Evolutionary conservation across 1,140 invertebrate genomes (phyloP).

Genomic region (Mycetomoellerius zeteki): DNA sequence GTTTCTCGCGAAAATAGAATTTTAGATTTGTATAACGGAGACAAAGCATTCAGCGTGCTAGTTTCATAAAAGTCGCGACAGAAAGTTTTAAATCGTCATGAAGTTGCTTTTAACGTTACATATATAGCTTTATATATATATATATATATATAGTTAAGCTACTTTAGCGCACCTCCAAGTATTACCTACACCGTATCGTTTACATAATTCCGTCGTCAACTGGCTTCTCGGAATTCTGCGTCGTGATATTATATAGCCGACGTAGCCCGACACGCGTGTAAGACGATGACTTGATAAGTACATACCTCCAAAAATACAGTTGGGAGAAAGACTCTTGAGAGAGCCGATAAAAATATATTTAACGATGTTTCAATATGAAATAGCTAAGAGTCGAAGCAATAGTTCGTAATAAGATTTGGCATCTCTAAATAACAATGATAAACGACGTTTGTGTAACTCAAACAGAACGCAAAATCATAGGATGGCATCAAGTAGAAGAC

Average conservation of each 20-base stretch:
- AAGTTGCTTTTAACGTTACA: conserved; percentile 34
- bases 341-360: background rate
- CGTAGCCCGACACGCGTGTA: background rate
- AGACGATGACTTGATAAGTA: conserved; percentile 51
- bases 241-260: conserved; percentile 1
- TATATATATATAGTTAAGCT: background rate
- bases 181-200: conserved; percentile 43
- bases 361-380: background rate
- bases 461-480: too few species aligned
- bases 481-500: too few species aligned
- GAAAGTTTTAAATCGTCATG: conserved; percentile 41
- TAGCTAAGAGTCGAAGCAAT: background rate
- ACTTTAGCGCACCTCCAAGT: conserved; percentile 12
- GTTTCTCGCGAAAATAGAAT: conserved; percentile 45
- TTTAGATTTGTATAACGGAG: conserved; percentile 27
- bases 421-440: background rate
- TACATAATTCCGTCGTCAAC: conserved; percentile 57
- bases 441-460: background rate
- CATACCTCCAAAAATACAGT: conserved; percentile 27
- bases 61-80: conserved; percentile 7
- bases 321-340: background rate
- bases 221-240: conserved; percentile 42
- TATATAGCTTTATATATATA: conserved; percentile 29
- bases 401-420: background rate
- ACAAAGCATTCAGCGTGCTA: conserved; percentile 11